Percentiles rank a stretch among this genome's conserved stretches.
These are phyloP conservation scores for Myotis planiceps DNA, from an alignment of 2,797 vertebrate species.

Conservation along the genomic window DNA sequence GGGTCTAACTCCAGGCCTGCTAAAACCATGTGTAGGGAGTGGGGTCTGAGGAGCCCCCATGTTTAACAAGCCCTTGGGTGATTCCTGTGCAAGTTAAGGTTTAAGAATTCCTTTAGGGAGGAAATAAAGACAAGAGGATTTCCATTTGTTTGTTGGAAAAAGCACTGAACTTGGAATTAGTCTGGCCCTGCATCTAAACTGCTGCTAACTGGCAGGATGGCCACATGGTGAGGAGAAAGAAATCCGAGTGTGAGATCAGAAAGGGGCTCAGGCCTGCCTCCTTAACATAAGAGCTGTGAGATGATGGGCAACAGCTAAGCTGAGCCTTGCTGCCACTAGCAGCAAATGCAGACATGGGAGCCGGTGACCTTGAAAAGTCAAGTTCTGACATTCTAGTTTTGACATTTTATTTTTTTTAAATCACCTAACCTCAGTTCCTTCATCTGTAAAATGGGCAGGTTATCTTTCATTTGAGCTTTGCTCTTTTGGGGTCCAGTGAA, in stretches of 20 bases:
- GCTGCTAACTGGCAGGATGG: neutral
- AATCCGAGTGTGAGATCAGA: neutral
- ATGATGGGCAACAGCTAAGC: neutral
- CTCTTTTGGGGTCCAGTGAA: neutral
- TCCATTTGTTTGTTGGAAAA: neutral
- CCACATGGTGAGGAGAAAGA: neutral
- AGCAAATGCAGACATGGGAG: neutral
- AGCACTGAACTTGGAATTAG: neutral
- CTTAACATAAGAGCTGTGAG: too few species aligned
- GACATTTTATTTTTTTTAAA: neutral
- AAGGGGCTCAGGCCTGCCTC: neutral
- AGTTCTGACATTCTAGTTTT: neutral
- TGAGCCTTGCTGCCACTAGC: neutral
- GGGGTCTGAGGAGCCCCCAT: neutral
- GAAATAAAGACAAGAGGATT: neutral
- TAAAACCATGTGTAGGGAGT: neutral
- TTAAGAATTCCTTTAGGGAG: conserved; percentile 3
- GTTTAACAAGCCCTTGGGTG: neutral
- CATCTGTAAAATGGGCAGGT: neutral
- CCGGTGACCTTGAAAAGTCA: neutral
- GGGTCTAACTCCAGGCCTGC: neutral
- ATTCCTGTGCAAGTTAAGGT: neutral
- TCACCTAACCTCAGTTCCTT: neutral
- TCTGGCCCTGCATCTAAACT: neutral
- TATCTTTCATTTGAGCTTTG: neutral